phyloP scores from a whole-genome alignment of 2,797 vertebrate species.

The Pseudocheirus occidentalis region DNA sequence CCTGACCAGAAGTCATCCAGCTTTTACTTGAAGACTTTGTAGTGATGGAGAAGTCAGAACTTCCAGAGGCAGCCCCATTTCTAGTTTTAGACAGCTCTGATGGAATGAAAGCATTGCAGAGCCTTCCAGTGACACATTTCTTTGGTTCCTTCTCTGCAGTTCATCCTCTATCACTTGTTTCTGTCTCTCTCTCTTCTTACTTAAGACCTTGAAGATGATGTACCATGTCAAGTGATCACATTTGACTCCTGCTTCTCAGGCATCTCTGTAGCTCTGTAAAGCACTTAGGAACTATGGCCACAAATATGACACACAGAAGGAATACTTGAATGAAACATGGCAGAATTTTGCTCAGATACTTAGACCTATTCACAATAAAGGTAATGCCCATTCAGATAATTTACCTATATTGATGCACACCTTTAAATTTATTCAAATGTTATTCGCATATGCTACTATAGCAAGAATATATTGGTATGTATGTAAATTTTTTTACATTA shows the following conservation, averaged over 20 bases:
- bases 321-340: constrained; percentile 46
- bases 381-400: not conserved
- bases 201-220: not conserved
- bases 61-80: not conserved
- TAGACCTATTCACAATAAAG: not conserved
- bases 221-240: not conserved
- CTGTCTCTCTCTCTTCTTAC: not conserved
- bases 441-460: constrained; percentile 20
- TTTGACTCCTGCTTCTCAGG: not conserved
- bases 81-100: not conserved
- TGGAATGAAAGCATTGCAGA: constrained; percentile 27
- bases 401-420: not conserved
- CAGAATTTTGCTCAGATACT: constrained; percentile 34
- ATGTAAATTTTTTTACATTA: constrained; percentile 32
- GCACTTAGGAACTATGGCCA: not conserved
- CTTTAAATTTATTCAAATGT: constrained; percentile 38
- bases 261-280: constrained; percentile 25
- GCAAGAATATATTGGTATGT: constrained; percentile 38
- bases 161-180: not conserved
- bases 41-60: not conserved
- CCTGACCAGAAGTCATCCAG: not conserved
- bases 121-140: not conserved
- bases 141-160: not conserved
- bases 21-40: not conserved
- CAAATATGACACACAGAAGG: not conserved